A percentile compares a stretch with the other conserved stretches of the same genome.
Conservation (phyloP, 2,113 vertebrate genomes). For the Nibea albiflora region DNA sequence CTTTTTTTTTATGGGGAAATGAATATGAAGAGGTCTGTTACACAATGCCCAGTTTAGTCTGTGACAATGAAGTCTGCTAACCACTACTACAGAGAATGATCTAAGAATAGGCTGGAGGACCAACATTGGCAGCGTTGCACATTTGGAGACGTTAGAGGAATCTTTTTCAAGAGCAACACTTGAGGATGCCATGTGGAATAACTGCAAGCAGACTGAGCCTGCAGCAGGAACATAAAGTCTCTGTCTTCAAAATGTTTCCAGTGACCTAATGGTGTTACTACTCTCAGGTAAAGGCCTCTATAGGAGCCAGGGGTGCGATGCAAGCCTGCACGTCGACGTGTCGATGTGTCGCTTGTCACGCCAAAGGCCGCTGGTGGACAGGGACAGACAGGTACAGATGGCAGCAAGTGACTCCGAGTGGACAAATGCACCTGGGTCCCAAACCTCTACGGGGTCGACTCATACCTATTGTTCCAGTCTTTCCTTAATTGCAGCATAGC, state of each 20-base stretch:
- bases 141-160: slow-evolving; percentile 63
- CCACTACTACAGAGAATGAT: slow-evolving; percentile 53
- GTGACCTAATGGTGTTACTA: slow-evolving; percentile 47
- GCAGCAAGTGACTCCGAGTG: slow-evolving; percentile 57
- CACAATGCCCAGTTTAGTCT: slow-evolving; percentile 56
- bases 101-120: slow-evolving; percentile 60
- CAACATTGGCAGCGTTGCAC: slow-evolving; percentile 47
- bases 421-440: slow-evolving; percentile 48
- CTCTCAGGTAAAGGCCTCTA: slow-evolving; percentile 44
- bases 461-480: slow-evolving; percentile 50
- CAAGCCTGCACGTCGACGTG: neutral
- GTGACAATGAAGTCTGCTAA: slow-evolving; percentile 64
- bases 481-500: slow-evolving; percentile 48
- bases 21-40: slow-evolving; percentile 45
- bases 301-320: slow-evolving; percentile 20
- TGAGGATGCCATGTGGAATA: slow-evolving; percentile 62
- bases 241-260: slow-evolving; percentile 59
- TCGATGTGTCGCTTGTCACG: neutral
- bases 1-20: slow-evolving; percentile 19
- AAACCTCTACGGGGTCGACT: slow-evolving; percentile 70
- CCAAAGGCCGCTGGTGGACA: slow-evolving; percentile 18
- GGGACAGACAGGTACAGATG: slow-evolving; percentile 31
- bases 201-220: slow-evolving; percentile 27
- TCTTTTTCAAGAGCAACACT: slow-evolving; percentile 65
- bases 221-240: slow-evolving; percentile 52